Evolutionary conservation across 2,888 invertebrate species (phyloP).

Genomic region (Oscheius onirici): DNA sequence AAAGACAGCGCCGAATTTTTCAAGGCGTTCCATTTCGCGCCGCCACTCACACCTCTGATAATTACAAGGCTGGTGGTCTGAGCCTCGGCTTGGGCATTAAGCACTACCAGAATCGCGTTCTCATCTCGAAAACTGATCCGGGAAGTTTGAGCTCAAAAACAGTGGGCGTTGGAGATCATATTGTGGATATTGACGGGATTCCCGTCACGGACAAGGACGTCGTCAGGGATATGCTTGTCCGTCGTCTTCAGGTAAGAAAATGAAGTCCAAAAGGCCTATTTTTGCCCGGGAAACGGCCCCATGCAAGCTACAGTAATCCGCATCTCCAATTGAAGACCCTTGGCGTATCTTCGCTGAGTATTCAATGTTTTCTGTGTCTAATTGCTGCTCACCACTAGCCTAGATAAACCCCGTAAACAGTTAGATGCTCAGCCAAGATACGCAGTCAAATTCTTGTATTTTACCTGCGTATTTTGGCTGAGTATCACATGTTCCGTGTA

Average conservation of each 20-base stretch:
- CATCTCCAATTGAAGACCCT: too few relatives aligned
- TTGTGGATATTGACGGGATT: conserved; percentile 13
- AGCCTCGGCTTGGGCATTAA: conserved; percentile 65
- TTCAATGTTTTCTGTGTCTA: too few relatives aligned
- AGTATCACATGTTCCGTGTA: too few relatives aligned
- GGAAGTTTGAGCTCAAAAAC: background rate
- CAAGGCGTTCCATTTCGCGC: conserved; percentile 58
- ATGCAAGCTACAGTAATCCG: too few relatives aligned
- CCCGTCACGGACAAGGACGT: conserved; percentile 32
- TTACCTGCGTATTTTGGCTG: too few relatives aligned
- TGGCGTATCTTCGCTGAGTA: too few relatives aligned
- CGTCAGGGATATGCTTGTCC: conserved; percentile 19
- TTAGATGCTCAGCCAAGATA: too few relatives aligned
- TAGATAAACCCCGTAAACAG: too few relatives aligned
- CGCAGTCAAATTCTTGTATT: too few relatives aligned
- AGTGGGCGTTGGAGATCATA: conserved; percentile 8
- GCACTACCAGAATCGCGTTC: conserved; percentile 62
- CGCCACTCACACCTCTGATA: conserved; percentile 45
- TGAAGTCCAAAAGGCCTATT: too few relatives aligned
- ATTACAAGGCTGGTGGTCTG: conserved; percentile 39
- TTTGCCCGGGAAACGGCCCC: too few relatives aligned
- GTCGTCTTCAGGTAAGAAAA: conserved; percentile 27
- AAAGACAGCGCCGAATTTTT: conserved; percentile 58
- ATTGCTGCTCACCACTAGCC: too few relatives aligned
- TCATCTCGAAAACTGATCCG: conserved; percentile 41